Base-by-base conservation (phyloP, 2,797 vertebrate genomes). In the Chelon labrosus region DNA sequence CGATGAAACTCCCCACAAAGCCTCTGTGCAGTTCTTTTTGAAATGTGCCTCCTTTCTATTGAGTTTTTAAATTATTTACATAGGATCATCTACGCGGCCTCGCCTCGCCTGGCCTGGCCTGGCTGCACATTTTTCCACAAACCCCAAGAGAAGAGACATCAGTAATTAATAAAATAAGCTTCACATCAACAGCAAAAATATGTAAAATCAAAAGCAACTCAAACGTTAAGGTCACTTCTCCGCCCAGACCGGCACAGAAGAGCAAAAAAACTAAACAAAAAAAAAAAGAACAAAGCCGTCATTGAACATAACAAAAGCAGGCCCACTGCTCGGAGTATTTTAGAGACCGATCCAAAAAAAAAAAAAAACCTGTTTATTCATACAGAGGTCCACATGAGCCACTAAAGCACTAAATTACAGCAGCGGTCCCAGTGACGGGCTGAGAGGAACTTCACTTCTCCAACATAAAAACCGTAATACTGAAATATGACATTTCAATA, bases 11-110 rank as follows among this genome's bases (percentile, higher is more conserved):
- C 49, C 22, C 65, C 73, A 39, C 41, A 65, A 83, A 79, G 64
- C 71, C 3, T 70, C 70, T 49, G 69, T 11, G 54, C 42, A 79
- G 64, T 27, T 60, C 35, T 66, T 46, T 52, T 17, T 9, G 75
- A 68, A 78, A 77, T 35, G 69, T 53, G 55, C 53, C 62, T 53
- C 53, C 70, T 61, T 63, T 50, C 37, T 47, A 71, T 58, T 56
- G 57, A 19, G 44, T 67, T 17, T 57, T 35, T 70, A 51, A 73
- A 77, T 63, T 89, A 91, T 93, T 91, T 93, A 93, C 91, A 92
- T 82, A 86, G 61, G 75, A 54, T 75, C 44, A 13, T 44, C 67
- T n/a, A 65, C 10, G 35, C 17, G 1, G n/a, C 22, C 46, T 22
- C 20, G 52, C 71, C 22, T 22, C 22, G n/a, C n/a, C n/a, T n/a